Base-by-base conservation (phyloP, 1,140 invertebrate genomes). In the Leptinotarsa texana region DNA sequence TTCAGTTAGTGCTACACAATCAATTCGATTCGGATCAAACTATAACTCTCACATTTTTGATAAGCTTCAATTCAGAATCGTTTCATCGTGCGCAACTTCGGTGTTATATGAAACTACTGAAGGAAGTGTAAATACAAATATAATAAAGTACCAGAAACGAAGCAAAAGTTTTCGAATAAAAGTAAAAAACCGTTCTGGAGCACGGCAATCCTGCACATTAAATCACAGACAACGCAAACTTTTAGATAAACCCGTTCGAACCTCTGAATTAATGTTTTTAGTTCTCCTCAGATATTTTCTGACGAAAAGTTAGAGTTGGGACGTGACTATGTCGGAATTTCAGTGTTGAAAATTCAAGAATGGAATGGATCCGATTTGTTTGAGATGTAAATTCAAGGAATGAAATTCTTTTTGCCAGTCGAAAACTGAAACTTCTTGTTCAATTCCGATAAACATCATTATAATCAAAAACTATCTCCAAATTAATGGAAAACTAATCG, bases 221-320 rank as follows among this genome's bases (percentile, higher is more conserved):
- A 67, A 67, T 67, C 65, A 67, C 65, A 42, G 18, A 21, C 17
- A 42, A 67, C 65, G 42, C 3, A 67, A 67, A 67, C 21, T 67
- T 67, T 27, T 17, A 42, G 65, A 67, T 67, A 67, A 67, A 67
- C 3, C 65, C 65, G 42, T 67, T 67, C n/a, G 65, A 67, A 67
- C 65, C 65, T 67, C 27, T 27, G 42, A 67, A 67, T 67, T 67
- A 67, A 67, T 67, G 65, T 27, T 67, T 67, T 67, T n/a, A 67
- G 65, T 67, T 67, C 42, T 33, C 65, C 42, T 13, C 65, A 24
- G 65, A 67, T 67, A 27, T 67, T n/a, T 33, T 8, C 65, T 27
- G 13, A 67, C 27, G 17, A 6, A 67, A 27, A 67, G 24, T 67
- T 67, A 67, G 13, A 24, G 24, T 27, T 15, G 0, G 3, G n/a